Conservation (phyloP, 1,140 invertebrate species). For the Diachasmimorpha longicaudata region DNA sequence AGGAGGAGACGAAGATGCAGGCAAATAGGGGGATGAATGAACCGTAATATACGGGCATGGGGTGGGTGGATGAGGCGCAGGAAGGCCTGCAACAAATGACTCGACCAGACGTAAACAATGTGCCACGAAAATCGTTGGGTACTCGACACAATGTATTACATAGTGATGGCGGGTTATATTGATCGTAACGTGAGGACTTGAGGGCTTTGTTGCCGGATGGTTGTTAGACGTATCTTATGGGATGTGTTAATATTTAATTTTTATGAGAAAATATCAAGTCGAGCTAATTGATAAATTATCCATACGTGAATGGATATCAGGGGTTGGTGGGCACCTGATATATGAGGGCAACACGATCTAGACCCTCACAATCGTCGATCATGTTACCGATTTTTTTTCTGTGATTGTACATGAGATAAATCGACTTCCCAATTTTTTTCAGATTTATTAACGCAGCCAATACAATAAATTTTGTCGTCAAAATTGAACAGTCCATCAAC, state of each 20-base stretch:
- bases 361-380: too few species aligned
- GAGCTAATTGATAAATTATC: neutral
- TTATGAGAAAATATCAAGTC: neutral
- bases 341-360: too few species aligned
- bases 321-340: too few species aligned
- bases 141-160: neutral
- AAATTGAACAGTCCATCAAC: too few species aligned
- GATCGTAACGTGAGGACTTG: neutral
- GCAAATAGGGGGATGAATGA: neutral
- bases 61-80: neutral
- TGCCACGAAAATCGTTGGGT: slow-evolving; percentile 31
- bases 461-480: too few species aligned
- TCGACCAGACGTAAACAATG: slow-evolving; percentile 48
- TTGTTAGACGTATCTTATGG: neutral
- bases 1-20: neutral
- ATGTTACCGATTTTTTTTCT: too few species aligned
- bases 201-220: neutral
- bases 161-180: slow-evolving; percentile 3
- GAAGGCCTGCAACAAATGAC: slow-evolving; percentile 24
- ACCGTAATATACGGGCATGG: neutral
- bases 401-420: too few species aligned
- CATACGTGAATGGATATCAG: too few species aligned
- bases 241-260: neutral
- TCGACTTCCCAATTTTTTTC: too few species aligned
- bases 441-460: too few species aligned